phyloP scores from a whole-genome alignment of 1,140 invertebrate species.

The Caenorhabditis briggsae region DNA sequence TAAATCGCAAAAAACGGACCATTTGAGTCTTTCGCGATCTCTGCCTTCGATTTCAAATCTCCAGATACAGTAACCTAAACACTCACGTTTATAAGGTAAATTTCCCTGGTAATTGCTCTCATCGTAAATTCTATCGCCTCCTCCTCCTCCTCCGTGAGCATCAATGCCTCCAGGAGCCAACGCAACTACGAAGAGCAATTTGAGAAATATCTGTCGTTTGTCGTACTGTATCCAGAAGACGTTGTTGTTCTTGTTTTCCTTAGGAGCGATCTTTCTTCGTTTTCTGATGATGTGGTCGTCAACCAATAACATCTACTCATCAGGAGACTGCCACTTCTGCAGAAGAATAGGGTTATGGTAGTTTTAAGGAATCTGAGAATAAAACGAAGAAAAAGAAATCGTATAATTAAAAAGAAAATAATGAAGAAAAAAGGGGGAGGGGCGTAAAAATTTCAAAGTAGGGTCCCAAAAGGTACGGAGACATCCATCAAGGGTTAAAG shows the following conservation, averaged over 20 bases:
- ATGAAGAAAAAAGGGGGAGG: background rate
- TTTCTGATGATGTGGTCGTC: constrained; percentile 53
- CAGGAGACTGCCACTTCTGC: constrained; percentile 48
- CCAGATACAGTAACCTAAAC: background rate
- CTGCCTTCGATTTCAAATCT: background rate
- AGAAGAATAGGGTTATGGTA: background rate
- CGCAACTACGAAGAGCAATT: constrained; percentile 29
- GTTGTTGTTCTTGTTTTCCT: background rate
- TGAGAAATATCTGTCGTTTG: constrained; percentile 4
- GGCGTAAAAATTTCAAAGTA: no score
- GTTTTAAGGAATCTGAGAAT: background rate
- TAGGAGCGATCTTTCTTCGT: background rate
- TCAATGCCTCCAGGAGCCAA: background rate
- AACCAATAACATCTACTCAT: constrained; percentile 56
- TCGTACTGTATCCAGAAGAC: constrained; percentile 39
- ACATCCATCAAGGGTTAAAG: constrained; percentile 43
- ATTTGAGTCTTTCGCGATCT: no score
- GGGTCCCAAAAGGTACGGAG: constrained; percentile 6
- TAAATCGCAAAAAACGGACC: no score
- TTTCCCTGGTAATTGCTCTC: constrained; percentile 43
- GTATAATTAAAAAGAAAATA: background rate
- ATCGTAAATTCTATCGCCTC: constrained; percentile 30
- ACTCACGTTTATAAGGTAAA: constrained; percentile 29
- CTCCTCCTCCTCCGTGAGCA: background rate
- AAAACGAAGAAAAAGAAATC: background rate